Percentiles rank a stretch among this genome's conserved stretches.
These are phyloP conservation scores for Homalodisca vitripennis DNA, from an alignment of 1,140 invertebrate genomes.

Conservation along the genomic window DNA sequence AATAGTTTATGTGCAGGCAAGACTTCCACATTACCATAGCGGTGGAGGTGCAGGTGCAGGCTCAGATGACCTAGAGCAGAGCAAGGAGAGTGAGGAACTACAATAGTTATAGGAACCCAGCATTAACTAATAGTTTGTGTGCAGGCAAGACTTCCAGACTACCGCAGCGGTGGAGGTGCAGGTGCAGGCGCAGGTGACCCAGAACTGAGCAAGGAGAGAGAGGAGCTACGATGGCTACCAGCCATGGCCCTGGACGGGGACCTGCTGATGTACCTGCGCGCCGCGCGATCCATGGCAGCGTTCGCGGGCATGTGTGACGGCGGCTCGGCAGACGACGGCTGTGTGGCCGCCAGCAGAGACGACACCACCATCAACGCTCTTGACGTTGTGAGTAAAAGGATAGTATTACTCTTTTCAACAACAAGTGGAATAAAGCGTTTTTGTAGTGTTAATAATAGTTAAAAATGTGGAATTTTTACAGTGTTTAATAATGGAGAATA, in stretches of 20 bases:
- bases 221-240: constrained; percentile 92
- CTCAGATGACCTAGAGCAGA: constrained; percentile 69
- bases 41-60: constrained; percentile 58
- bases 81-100: no score
- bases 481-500: no score
- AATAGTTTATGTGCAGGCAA: no score
- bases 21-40: constrained; percentile 75
- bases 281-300: constrained; percentile 92
- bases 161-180: constrained; percentile 60
- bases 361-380: constrained; percentile 98
- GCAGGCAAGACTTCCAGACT: constrained; percentile 79
- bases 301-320: constrained; percentile 98
- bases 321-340: constrained; percentile 94
- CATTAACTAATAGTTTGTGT: no score
- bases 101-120: no score
- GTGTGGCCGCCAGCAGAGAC: constrained; percentile 92
- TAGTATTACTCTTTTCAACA: no score
- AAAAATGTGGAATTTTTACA: no score
- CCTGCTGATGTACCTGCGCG: constrained; percentile 95
- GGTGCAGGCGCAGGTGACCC: constrained; percentile 65
- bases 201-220: constrained; percentile 71
- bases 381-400: constrained; percentile 76
- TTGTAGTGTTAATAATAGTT: no score
- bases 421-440: no score
- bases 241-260: constrained; percentile 89